Base-by-base conservation (phyloP, 2,113 vertebrate genomes). In the Chionodraco myersi region DNA sequence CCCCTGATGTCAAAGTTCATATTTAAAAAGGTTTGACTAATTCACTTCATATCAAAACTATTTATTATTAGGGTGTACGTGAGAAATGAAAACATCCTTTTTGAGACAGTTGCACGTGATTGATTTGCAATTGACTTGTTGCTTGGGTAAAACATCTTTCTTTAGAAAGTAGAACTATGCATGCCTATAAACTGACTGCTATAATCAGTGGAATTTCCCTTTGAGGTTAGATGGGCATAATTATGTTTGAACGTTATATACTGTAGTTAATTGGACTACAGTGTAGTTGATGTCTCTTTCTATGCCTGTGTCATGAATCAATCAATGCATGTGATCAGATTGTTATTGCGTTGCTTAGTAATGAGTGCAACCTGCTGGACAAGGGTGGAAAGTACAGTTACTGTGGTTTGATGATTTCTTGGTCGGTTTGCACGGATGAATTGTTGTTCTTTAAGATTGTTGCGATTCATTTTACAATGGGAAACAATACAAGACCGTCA, bases 281-380 rank as follows among this genome's bases (percentile, higher is more conserved):
- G 13, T 53, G 18, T 56, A 23, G 48, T 62, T 57, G 56, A 47
- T 12, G 36, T 5, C n/a, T 21, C 60, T 73, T 73, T 71, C 34
- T 64, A 54, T 59, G 14, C 10, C 21, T 9, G 34, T 2, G 10
- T 10, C n/a, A 34, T 13, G 6, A 26, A 14, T 48, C 5, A 18
- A 5, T 75, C 10, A 15, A 0, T 48, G 49, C 51, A 48, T 49
- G 51, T 41, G 14, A 12, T 1, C 41, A 36, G 60, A 26, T 67
- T 11, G 10, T 23, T 8, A 12, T 2, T 60, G 47, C 3, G n/a
- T 30, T 34, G 21, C 23, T 67, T 48, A 11, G 80, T 56, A 10
- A 53, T 41, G 52, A 9, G 5, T 72, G 79, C 57, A 49, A 44
- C 74, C 76, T 83, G 13, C 2, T 80, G 73, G 76, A 18, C 53